Base-by-base conservation (phyloP, 1,140 invertebrate genomes). In the Antheraea mylitta region DNA sequence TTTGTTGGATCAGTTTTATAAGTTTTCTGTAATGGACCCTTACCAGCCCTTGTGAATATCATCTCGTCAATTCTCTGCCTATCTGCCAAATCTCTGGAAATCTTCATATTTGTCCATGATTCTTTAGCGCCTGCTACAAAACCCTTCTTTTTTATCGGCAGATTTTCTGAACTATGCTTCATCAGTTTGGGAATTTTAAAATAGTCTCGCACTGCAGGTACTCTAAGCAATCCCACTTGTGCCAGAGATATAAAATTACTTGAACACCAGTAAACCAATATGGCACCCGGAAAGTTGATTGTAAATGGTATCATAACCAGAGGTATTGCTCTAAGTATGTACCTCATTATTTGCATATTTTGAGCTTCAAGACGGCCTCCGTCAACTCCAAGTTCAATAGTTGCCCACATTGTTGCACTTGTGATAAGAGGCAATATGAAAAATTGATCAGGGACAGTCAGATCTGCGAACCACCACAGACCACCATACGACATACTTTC, bases 401-500 rank as follows among this genome's bases (percentile, higher is more conserved):
- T 98, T 5, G 95, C 75, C 76, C 93, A 95, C 70, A 99, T 86
- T 6, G 98, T 98, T 0, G 93, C 79, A 87, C 95, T 95, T 3
- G 98, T 99, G 59, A 98, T 91, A 0, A 98, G 1, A 4, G 99
- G 99, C 67, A 99, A 90, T 18, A 97, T 70, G 81, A 96, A 0
- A 88, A 94, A 98, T 13, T 98, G 98, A 94, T 99, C 99, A 37
- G 96, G 91, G 9, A 97, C 76, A 7, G 98, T 98, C 16, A 99
- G 94, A 94, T 99, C 98, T 0, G 94, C 93, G 85, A 99, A 98
- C 99, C 99, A 99, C 65, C 93, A 95, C 0, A 98, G 70, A 5
- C 99, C 99, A n/a, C 98, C 99, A 19, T 94, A 91, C 71, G 94
- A 95, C 93, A 99, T 94, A 85, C 97, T 98, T 67, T 97, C 96